These are phyloP conservation scores for Syritta pipiens DNA, from an alignment of 2,888 invertebrate species.

Conservation along the genomic window DNA sequence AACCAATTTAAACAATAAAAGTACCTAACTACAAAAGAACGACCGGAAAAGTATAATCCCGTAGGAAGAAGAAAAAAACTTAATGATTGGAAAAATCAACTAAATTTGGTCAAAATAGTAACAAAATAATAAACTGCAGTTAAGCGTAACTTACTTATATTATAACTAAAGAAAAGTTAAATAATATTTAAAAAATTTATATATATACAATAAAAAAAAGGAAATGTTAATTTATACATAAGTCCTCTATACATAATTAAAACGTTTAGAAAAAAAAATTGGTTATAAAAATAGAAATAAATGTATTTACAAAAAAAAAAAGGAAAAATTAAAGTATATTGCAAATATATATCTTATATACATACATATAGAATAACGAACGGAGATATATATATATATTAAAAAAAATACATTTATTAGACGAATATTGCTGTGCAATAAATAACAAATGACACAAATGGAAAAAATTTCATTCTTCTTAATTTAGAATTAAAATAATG, in stretches of 20 bases:
- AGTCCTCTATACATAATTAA: constrained; percentile 51
- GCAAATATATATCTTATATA: constrained; percentile 72
- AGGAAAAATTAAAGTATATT: constrained; percentile 65
- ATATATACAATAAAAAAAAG: constrained; percentile 36
- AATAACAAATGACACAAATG: constrained; percentile 49
- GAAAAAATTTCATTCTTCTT: constrained; percentile 55
- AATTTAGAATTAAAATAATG: constrained; percentile 53
- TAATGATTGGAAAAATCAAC: constrained; percentile 12
- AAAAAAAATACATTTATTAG: constrained; percentile 60
- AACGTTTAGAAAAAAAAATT: constrained; percentile 58
- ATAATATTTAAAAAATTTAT: constrained; percentile 20
- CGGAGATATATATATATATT: constrained; percentile 35
- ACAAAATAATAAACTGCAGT: constrained; percentile 20
- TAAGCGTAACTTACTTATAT: constrained; percentile 20
- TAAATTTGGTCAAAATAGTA: constrained; percentile 22
- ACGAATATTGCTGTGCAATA: constrained; percentile 70
- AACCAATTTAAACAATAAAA: constrained; percentile 18
- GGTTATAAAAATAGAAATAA: constrained; percentile 59
- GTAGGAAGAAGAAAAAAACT: not conserved
- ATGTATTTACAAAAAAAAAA: constrained; percentile 52
- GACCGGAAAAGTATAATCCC: not conserved
- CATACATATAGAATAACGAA: constrained; percentile 71
- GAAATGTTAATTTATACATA: constrained; percentile 36
- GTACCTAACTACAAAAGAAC: constrained; percentile 48
- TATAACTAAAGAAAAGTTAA: constrained; percentile 22